These are phyloP conservation scores for Larimichthys crocea DNA, from an alignment of 2,113 vertebrate species.

Conservation along the genomic window DNA sequence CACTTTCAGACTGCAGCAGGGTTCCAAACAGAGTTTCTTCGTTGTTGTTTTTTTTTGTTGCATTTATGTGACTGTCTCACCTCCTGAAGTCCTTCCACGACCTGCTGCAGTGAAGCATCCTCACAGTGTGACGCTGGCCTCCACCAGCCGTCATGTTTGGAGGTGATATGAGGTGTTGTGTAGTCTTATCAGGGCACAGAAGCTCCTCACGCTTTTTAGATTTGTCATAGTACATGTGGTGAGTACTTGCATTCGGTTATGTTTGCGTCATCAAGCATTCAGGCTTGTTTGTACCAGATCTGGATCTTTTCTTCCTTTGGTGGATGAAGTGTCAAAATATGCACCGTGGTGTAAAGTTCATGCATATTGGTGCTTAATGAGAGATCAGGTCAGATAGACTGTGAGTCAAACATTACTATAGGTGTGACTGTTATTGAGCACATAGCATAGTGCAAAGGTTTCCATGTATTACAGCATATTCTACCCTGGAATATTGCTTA, in stretches of 20 bases:
- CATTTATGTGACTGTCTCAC: background rate
- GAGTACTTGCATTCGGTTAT: background rate
- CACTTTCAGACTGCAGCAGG: background rate
- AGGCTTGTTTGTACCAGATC: no score
- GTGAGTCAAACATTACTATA: background rate
- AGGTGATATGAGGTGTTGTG: background rate
- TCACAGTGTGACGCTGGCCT: background rate
- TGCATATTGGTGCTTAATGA: background rate
- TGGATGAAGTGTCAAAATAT: background rate
- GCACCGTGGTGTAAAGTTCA: background rate
- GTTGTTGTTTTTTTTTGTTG: background rate
- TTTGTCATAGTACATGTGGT: background rate
- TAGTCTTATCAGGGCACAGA: background rate
- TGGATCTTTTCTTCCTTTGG: background rate
- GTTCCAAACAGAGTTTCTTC: background rate
- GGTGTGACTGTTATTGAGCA: slow-evolving; percentile 20
- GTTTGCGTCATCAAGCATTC: background rate
- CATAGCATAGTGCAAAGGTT: slow-evolving; percentile 55
- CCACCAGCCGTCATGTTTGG: background rate
- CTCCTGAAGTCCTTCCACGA: background rate
- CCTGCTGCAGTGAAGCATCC: background rate
- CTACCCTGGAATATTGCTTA: background rate
- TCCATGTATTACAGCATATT: background rate
- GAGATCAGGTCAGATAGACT: background rate
- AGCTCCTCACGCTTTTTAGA: background rate